phyloP scores from a whole-genome alignment of 2,797 vertebrate species.

The Eulemur mongoz region DNA sequence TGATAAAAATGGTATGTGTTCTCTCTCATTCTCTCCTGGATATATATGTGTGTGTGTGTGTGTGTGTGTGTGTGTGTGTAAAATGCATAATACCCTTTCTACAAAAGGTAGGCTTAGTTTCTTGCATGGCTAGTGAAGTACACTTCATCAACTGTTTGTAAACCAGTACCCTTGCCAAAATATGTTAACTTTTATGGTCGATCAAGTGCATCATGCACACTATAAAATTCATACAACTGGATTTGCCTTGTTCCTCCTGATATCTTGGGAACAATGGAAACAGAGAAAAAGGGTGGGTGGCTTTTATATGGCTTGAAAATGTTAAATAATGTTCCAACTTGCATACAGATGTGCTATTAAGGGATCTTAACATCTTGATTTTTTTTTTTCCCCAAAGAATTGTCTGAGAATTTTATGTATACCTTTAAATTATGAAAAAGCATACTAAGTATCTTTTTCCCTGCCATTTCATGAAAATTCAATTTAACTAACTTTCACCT shows the following conservation, averaged over 20 bases:
- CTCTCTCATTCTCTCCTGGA: background rate
- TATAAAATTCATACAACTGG: background rate
- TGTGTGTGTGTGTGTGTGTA: background rate
- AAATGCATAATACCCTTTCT: background rate
- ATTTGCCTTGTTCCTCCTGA: background rate
- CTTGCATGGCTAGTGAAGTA: background rate
- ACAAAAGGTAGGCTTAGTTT: background rate
- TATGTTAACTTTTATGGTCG: background rate
- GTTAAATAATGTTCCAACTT: background rate
- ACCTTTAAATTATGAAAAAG: background rate
- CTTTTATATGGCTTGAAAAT: constrained; percentile 18
- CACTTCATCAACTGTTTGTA: constrained; percentile 25
- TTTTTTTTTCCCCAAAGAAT: background rate
- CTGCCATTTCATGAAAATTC: constrained; percentile 35
- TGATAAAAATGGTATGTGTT: background rate
- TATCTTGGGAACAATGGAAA: background rate
- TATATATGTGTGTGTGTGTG: background rate
- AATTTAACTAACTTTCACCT: constrained; percentile 9
- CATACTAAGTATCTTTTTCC: background rate
- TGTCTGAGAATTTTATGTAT: constrained; percentile 11
- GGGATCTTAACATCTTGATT: background rate
- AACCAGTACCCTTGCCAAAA: constrained; percentile 19
- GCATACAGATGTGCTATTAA: background rate
- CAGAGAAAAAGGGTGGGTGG: background rate
- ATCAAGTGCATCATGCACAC: background rate